phyloP scores from a whole-genome alignment of 2,888 invertebrate genomes.

The Epirrhoe tristata region DNA sequence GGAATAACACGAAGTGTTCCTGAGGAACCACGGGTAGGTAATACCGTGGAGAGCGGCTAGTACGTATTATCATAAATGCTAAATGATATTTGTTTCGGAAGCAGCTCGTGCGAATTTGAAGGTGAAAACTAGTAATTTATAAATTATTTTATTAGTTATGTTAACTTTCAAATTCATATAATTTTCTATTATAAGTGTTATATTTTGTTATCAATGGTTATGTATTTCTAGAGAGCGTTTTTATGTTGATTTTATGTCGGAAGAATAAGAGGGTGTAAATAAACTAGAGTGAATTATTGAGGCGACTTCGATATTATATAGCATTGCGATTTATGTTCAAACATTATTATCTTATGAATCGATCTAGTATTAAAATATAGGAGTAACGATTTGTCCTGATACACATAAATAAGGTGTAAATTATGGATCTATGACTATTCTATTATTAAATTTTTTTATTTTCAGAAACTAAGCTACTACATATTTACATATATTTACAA shows the following conservation, averaged over 20 bases:
- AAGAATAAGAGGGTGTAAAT: constrained; percentile 39
- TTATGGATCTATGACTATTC: not conserved
- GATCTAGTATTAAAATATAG: constrained; percentile 42
- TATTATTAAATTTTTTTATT: too few relatives aligned
- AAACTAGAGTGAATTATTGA: constrained; percentile 47
- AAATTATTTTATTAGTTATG: too few relatives aligned
- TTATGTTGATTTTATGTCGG: constrained; percentile 45
- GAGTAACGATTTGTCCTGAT: constrained; percentile 8
- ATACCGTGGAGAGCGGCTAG: too few relatives aligned
- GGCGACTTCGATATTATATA: constrained; percentile 36
- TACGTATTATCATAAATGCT: too few relatives aligned
- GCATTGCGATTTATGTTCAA: constrained; percentile 47
- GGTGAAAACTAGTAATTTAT: too few relatives aligned
- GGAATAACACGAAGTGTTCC: too few relatives aligned
- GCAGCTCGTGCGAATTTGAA: too few relatives aligned
- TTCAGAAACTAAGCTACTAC: too few relatives aligned
- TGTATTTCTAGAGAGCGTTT: constrained; percentile 6
- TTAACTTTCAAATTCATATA: not conserved
- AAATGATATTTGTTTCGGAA: too few relatives aligned
- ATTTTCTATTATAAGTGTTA: not conserved
- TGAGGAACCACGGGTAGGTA: too few relatives aligned
- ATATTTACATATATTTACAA: too few relatives aligned
- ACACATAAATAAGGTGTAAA: constrained; percentile 5
- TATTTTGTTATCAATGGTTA: not conserved
- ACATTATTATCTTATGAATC: constrained; percentile 41